Percentiles rank a stretch among this genome's conserved stretches.
phyloP scores from a whole-genome alignment of 2,797 vertebrate genomes.

The Crenuchus spilurus region DNA sequence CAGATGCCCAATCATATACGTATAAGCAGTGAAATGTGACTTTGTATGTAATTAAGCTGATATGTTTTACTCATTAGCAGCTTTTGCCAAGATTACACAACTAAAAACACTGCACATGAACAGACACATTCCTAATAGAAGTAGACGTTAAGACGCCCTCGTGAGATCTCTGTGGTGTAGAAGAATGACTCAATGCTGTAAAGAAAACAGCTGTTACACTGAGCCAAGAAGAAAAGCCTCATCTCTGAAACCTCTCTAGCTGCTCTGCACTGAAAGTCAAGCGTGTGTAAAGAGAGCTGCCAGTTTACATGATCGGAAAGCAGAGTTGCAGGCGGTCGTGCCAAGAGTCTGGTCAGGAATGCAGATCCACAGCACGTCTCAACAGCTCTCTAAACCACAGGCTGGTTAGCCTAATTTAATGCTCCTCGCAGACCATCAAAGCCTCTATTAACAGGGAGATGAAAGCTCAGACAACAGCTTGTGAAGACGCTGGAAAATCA shows the following conservation, averaged over 20 bases:
- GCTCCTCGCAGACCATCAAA: background rate
- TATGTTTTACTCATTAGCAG: too few species aligned
- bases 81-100: too few species aligned
- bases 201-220: background rate
- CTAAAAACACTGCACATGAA: too few species aligned
- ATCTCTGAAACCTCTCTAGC: too few species aligned
- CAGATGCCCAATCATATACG: too few species aligned
- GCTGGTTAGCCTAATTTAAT: background rate
- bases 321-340: background rate
- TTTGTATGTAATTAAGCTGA: too few species aligned
- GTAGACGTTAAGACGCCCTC: background rate
- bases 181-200: background rate
- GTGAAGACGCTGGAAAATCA: background rate
- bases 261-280: background rate
- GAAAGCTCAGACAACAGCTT: background rate
- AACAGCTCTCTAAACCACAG: background rate
- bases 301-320: background rate
- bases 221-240: too few species aligned
- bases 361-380: background rate
- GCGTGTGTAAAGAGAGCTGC: background rate
- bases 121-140: background rate
- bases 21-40: too few species aligned
- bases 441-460: background rate
- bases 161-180: background rate
- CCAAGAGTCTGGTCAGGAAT: slow-evolving; percentile 5